These are phyloP conservation scores for Poecilia latipinna DNA, from an alignment of 2,113 vertebrate species.

Conservation along the genomic window DNA sequence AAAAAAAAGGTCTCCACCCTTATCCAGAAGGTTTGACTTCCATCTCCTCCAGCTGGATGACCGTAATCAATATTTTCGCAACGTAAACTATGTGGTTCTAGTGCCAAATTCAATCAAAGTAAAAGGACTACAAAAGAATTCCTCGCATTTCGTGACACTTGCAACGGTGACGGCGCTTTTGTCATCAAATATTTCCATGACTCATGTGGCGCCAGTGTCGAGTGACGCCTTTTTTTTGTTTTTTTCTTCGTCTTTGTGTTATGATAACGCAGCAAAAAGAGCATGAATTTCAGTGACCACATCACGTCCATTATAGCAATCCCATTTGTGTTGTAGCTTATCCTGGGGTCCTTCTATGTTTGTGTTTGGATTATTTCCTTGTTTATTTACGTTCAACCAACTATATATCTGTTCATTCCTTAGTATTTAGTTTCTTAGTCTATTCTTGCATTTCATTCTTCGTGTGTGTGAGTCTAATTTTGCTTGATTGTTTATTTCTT, in stretches of 20 bases:
- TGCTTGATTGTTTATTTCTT: no score
- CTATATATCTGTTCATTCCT: no score
- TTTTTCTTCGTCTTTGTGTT: background rate
- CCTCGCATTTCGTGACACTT: background rate
- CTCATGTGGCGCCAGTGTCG: background rate
- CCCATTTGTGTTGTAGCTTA: no score
- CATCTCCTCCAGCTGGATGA: no score
- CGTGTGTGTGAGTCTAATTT: no score
- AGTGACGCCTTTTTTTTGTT: background rate
- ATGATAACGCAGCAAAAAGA: background rate
- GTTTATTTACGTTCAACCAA: no score
- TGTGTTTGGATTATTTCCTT: no score
- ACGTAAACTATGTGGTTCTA: background rate
- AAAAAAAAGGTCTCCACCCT: conserved; percentile 42
- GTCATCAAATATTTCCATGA: background rate
- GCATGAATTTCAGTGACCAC: background rate
- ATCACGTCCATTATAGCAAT: no score
- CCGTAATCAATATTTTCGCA: background rate
- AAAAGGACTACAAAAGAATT: background rate
- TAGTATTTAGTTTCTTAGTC: no score
- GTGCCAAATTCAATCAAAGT: background rate
- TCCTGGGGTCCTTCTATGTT: no score
- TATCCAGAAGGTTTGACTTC: conserved; percentile 34
- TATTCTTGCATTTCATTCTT: no score
- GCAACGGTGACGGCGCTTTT: background rate